Percentiles rank a stretch among this genome's conserved stretches.
phyloP scores from a whole-genome alignment of 2,888 invertebrate genomes.

The Pandemis corylana region DNA sequence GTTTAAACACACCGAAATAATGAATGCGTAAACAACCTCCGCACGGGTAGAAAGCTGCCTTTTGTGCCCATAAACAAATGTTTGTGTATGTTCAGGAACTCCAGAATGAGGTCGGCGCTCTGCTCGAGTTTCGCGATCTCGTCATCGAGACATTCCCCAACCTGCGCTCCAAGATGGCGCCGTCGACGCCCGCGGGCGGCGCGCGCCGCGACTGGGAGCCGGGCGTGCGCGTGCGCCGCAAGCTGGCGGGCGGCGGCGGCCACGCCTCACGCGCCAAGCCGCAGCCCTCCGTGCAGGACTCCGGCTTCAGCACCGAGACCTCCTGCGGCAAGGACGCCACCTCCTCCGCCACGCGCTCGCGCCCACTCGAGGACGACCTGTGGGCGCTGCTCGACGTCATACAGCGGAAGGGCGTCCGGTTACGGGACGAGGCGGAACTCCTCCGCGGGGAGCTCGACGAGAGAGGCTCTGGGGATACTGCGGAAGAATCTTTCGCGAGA shows the following conservation, averaged over 20 bases:
- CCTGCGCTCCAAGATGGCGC: slow-evolving; percentile 94
- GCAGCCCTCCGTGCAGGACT: slow-evolving; percentile 90
- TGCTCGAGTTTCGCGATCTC: slow-evolving; percentile 96
- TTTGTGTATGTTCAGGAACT: slow-evolving; percentile 85
- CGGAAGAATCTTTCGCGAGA: slow-evolving; percentile 86
- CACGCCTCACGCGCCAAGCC: slow-evolving; percentile 85
- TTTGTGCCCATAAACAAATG: slow-evolving; percentile 16
- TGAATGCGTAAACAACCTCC: slow-evolving; percentile 19
- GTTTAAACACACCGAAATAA: slow-evolving; percentile 34
- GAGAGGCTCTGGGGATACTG: slow-evolving; percentile 82
- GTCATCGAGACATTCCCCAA: slow-evolving; percentile 97
- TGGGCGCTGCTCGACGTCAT: slow-evolving; percentile 95
- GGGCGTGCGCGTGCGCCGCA: slow-evolving; percentile 89
- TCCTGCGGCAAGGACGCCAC: slow-evolving; percentile 93
- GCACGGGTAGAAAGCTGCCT: slow-evolving; percentile 28
- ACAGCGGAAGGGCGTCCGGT: slow-evolving; percentile 89
- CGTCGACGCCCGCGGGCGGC: slow-evolving; percentile 83
- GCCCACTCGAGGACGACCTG: slow-evolving; percentile 90
- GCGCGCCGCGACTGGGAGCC: slow-evolving; percentile 91
- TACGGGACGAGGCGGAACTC: slow-evolving; percentile 89
- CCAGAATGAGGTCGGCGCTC: slow-evolving; percentile 96
- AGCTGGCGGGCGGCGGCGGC: slow-evolving; percentile 76
- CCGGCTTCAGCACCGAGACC: slow-evolving; percentile 96
- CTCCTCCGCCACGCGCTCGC: slow-evolving; percentile 85
- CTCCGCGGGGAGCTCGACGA: slow-evolving; percentile 83